A percentile compares a stretch with the other conserved stretches of the same genome.
These are phyloP conservation scores for Mythimna lalbum DNA, from an alignment of 2,888 invertebrate genomes.

Conservation along the genomic window DNA sequence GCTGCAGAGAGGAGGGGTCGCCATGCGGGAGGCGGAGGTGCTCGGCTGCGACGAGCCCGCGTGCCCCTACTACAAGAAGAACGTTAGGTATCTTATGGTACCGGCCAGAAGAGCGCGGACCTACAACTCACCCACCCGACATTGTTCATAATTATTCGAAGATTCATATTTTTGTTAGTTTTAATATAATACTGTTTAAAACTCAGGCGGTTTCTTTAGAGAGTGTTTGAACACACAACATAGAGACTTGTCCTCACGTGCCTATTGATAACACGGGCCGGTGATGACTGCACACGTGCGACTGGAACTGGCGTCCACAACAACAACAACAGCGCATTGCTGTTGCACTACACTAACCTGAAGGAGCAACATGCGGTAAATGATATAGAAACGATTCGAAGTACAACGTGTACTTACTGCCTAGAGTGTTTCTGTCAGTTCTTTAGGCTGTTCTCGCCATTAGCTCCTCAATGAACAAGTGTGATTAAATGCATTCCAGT, in stretches of 20 bases:
- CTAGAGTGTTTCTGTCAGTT: no score
- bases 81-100: conserved; percentile 82
- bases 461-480: no score
- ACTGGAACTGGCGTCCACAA: background rate
- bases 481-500: no score
- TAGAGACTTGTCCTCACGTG: background rate
- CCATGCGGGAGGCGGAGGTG: conserved; percentile 79
- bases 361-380: no score
- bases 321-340: background rate
- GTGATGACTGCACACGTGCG: background rate
- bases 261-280: background rate
- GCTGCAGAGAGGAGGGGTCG: conserved; percentile 70
- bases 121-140: conserved; percentile 76
- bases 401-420: no score
- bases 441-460: no score
- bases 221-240: background rate
- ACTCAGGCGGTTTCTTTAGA: conserved; percentile 13
- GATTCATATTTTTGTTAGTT: conserved; percentile 54
- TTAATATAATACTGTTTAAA: conserved; percentile 46
- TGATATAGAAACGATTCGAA: no score
- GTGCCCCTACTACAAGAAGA: conserved; percentile 87
- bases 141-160: conserved; percentile 56
- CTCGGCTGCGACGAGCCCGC: conserved; percentile 86
- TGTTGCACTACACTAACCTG: background rate
- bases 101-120: conserved; percentile 78